Conservation (phyloP, 1,140 invertebrate genomes). For the Trachymyrmex septentrionalis region DNA sequence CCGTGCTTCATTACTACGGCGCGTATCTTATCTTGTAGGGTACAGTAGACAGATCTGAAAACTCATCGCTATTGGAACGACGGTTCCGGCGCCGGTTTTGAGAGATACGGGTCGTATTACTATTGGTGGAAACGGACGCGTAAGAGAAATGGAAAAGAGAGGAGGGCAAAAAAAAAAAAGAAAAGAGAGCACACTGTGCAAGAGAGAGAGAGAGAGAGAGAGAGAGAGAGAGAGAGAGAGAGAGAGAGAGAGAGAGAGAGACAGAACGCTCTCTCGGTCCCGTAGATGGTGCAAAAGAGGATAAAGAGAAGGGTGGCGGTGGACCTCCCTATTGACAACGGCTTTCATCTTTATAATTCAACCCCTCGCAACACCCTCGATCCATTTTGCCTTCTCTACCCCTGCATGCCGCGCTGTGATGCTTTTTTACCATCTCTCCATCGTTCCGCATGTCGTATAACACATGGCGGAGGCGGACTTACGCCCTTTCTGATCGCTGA, state of each 20-base stretch:
- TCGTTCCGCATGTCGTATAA: slow-evolving; percentile 68
- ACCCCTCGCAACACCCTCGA: slow-evolving; percentile 82
- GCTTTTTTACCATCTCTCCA: slow-evolving; percentile 79
- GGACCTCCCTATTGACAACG: slow-evolving; percentile 82
- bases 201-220: neutral
- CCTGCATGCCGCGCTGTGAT: slow-evolving; percentile 68
- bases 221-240: neutral
- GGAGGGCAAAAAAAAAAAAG: neutral
- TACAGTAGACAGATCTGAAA: slow-evolving; percentile 49
- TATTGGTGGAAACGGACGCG: slow-evolving; percentile 16
- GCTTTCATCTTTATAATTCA: slow-evolving; percentile 85
- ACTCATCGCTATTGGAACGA: slow-evolving; percentile 27
- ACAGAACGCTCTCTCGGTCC: neutral
- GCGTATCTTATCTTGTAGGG: slow-evolving; percentile 48
- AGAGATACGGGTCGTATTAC: slow-evolving; percentile 62
- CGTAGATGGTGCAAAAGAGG: slow-evolving; percentile 75
- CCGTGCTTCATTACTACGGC: slow-evolving; percentile 25
- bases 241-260: slow-evolving; percentile 7
- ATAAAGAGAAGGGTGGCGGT: slow-evolving; percentile 80
- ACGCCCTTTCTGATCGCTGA: slow-evolving; percentile 56
- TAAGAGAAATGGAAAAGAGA: slow-evolving; percentile 21
- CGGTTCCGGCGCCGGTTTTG: slow-evolving; percentile 58
- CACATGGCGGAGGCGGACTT: slow-evolving; percentile 64
- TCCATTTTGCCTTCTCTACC: slow-evolving; percentile 83
- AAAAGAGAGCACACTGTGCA: neutral